Evolutionary conservation across 2,797 vertebrate species (phyloP).

Genomic region (Poliocrania exsul): DNA sequence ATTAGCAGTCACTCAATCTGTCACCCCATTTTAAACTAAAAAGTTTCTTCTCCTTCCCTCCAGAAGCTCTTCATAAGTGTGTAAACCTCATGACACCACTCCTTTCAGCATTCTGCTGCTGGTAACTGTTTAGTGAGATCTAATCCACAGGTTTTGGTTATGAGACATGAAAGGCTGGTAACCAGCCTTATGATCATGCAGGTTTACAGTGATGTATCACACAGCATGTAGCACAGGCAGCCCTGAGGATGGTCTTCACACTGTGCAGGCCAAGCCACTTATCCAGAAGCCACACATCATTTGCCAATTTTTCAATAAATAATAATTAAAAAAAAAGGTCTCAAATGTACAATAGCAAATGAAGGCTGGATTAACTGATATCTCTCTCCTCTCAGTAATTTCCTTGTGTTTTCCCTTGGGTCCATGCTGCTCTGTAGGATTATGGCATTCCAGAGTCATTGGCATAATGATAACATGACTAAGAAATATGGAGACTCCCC

Average conservation of each 20-base stretch:
- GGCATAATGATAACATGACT: background rate
- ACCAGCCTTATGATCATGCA: background rate
- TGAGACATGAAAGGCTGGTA: background rate
- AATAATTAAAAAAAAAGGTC: background rate
- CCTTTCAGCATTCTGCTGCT: background rate
- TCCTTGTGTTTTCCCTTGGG: conserved; percentile 25
- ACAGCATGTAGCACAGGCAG: background rate
- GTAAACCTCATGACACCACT: background rate
- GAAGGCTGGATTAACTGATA: conserved; percentile 18
- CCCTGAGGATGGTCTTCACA: background rate
- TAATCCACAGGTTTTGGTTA: background rate
- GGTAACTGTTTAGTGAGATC: background rate
- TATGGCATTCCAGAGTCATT: conserved; percentile 8
- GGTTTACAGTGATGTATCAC: background rate
- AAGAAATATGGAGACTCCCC: conserved; percentile 28
- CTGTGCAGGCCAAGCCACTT: background rate
- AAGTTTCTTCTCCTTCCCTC: background rate
- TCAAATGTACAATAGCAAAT: background rate
- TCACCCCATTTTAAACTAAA: background rate
- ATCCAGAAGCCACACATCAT: background rate
- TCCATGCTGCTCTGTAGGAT: background rate
- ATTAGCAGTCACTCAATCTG: background rate
- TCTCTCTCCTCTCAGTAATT: background rate
- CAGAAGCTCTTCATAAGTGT: background rate
- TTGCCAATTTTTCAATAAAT: background rate